Conservation (phyloP, 2,113 vertebrate species). For the Indri indri region DNA sequence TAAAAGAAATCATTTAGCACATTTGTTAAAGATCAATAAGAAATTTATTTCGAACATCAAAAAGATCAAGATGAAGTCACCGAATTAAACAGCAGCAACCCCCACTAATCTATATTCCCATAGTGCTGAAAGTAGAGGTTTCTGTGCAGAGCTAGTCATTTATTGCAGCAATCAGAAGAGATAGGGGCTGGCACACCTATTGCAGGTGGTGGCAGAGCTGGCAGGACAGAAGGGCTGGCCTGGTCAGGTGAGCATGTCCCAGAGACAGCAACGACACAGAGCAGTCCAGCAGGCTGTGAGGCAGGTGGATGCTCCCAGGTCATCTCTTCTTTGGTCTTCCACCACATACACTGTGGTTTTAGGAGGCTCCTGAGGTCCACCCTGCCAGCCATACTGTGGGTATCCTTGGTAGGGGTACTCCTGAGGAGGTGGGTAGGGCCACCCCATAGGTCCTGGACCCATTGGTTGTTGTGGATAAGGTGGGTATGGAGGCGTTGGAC, state of each 20-base stretch:
- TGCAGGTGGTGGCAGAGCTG: slow-evolving; percentile 67
- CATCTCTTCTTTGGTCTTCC: slow-evolving; percentile 92
- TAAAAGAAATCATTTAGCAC: slow-evolving; percentile 78
- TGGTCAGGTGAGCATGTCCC: slow-evolving; percentile 96
- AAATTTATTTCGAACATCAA: slow-evolving; percentile 80
- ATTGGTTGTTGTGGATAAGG: slow-evolving; percentile 87
- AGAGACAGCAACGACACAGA: slow-evolving; percentile 97
- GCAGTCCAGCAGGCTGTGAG: slow-evolving; percentile 97
- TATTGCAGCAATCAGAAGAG: slow-evolving; percentile 83
- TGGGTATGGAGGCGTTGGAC: slow-evolving; percentile 90
- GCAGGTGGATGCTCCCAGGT: slow-evolving; percentile 89
- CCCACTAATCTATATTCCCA: slow-evolving; percentile 77
- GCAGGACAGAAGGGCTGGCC: slow-evolving; percentile 63
- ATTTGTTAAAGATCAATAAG: slow-evolving; percentile 83
- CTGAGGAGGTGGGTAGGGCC: slow-evolving; percentile 89
- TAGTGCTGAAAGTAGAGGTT: slow-evolving; percentile 57
- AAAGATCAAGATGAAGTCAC: slow-evolving; percentile 79
- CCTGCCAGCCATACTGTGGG: slow-evolving; percentile 89
- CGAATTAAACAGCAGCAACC: slow-evolving; percentile 82
- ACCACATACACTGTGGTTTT: slow-evolving; percentile 98
- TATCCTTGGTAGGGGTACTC: slow-evolving; percentile 92
- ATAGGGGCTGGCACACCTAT: slow-evolving; percentile 52
- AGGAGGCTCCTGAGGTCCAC: slow-evolving; percentile 90
- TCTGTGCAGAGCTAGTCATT: slow-evolving; percentile 83
- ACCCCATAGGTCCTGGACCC: slow-evolving; percentile 83